A percentile compares a stretch with the other conserved stretches of the same genome.
These are phyloP conservation scores for Dynastes grantii DNA, from an alignment of 2,888 invertebrate species.

Conservation along the genomic window DNA sequence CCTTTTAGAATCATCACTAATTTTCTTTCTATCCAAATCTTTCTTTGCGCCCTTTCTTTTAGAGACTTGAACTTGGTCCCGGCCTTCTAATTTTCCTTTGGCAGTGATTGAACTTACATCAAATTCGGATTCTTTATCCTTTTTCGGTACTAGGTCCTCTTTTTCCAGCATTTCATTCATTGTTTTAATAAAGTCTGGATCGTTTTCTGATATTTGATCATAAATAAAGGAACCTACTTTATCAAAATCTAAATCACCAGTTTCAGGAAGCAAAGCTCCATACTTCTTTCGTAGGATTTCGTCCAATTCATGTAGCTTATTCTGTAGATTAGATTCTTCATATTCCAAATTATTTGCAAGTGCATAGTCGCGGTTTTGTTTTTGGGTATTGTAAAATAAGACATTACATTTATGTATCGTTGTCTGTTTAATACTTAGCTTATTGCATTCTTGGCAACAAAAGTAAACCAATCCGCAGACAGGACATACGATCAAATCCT, in stretches of 20 bases:
- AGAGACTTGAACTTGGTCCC: too few relatives aligned
- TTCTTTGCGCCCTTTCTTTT: too few relatives aligned
- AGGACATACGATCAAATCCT: constrained; percentile 63
- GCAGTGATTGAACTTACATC: too few relatives aligned
- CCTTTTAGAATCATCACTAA: neutral
- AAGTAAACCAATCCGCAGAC: constrained; percentile 64
- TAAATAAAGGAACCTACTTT: constrained; percentile 15
- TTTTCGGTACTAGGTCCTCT: too few relatives aligned
- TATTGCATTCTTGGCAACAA: constrained; percentile 66
- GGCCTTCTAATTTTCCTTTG: too few relatives aligned
- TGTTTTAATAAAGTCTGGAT: neutral
- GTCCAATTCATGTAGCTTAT: neutral
- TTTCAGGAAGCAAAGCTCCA: neutral
- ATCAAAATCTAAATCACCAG: neutral
- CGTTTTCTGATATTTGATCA: neutral
- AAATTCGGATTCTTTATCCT: too few relatives aligned
- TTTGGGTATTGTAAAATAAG: constrained; percentile 56
- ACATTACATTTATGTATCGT: constrained; percentile 57
- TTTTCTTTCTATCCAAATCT: neutral
- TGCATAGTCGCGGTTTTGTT: constrained; percentile 20
- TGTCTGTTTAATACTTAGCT: constrained; percentile 58
- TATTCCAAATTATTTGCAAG: constrained; percentile 35
- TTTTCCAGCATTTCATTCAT: neutral
- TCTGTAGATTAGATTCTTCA: neutral
- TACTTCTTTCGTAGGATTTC: constrained; percentile 6